phyloP scores from a whole-genome alignment of 2,797 vertebrate species.

The Channallabes apus region DNA sequence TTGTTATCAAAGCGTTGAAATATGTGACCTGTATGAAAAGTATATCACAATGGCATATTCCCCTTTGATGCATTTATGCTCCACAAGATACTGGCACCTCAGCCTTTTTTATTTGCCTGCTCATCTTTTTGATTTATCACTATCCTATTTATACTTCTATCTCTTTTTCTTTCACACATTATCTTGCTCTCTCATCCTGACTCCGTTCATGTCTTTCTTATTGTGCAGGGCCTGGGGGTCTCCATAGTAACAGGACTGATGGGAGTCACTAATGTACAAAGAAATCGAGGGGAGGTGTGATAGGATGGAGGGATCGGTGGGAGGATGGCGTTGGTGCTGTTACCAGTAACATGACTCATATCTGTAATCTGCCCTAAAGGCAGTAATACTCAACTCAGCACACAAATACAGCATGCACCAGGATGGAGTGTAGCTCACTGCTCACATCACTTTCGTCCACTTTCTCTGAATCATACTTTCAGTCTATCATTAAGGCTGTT shows the following conservation, averaged over 20 bases:
- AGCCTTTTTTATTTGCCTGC: constrained; percentile 14
- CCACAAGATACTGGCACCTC: constrained; percentile 25
- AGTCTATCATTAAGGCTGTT: constrained; percentile 5
- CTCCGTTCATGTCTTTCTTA: constrained; percentile 26
- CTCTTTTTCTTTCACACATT: constrained; percentile 20
- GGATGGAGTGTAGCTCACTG: constrained; percentile 23
- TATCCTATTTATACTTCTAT: constrained; percentile 15
- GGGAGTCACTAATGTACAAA: constrained; percentile 51
- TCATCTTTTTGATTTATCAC: constrained; percentile 17
- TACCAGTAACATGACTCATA: constrained; percentile 43
- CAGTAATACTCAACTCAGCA: constrained; percentile 47
- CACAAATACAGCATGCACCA: constrained; percentile 37
- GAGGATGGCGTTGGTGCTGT: constrained; percentile 39
- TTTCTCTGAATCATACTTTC: not conserved
- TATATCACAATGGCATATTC: constrained; percentile 23
- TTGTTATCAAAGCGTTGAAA: not conserved
- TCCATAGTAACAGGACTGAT: constrained; percentile 76
- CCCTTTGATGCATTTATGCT: not conserved
- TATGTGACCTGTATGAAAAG: constrained; percentile 31
- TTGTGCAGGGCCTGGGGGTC: constrained; percentile 59
- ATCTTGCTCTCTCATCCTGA: constrained; percentile 33
- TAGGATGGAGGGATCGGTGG: constrained; percentile 19
- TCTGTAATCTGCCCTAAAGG: constrained; percentile 57
- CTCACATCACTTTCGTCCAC: constrained; percentile 4
- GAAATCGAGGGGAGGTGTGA: constrained; percentile 31